Conservation (phyloP, 2,113 vertebrate genomes). For the Ellobius talpinus region DNA sequence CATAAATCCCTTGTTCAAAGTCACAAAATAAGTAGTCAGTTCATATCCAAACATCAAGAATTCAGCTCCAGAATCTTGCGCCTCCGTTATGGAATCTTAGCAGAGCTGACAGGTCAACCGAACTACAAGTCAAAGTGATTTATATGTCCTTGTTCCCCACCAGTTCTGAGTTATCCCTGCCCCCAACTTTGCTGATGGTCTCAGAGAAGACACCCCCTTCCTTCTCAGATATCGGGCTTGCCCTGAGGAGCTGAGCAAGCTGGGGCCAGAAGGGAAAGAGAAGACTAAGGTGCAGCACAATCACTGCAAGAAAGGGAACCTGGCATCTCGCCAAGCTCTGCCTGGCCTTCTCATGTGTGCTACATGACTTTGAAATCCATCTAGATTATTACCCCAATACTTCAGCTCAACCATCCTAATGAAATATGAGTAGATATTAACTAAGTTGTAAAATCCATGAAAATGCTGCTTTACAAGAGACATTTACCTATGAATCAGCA, state of each 20-base stretch:
- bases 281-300: neutral
- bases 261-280: neutral
- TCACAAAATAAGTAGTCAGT: neutral
- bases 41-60: neutral
- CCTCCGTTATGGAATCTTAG: neutral
- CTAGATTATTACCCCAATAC: constrained; percentile 80
- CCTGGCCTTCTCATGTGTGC: constrained; percentile 53
- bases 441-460: constrained; percentile 87
- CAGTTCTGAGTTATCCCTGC: neutral
- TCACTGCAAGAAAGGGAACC: neutral
- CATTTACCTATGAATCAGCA: constrained; percentile 90
- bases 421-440: constrained; percentile 87
- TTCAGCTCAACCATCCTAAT: constrained; percentile 84
- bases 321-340: constrained; percentile 47
- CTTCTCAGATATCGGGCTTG: constrained; percentile 15
- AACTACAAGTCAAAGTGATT: neutral
- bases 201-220: neutral
- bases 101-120: neutral
- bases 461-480: constrained; percentile 88
- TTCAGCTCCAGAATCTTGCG: neutral
- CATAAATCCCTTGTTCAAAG: neutral
- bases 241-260: neutral
- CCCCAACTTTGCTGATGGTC: neutral
- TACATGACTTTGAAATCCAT: constrained; percentile 79
- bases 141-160: neutral